These are phyloP conservation scores for Elgonia sp. DNA, from an alignment of 2,888 invertebrate species.

Conservation along the genomic window DNA sequence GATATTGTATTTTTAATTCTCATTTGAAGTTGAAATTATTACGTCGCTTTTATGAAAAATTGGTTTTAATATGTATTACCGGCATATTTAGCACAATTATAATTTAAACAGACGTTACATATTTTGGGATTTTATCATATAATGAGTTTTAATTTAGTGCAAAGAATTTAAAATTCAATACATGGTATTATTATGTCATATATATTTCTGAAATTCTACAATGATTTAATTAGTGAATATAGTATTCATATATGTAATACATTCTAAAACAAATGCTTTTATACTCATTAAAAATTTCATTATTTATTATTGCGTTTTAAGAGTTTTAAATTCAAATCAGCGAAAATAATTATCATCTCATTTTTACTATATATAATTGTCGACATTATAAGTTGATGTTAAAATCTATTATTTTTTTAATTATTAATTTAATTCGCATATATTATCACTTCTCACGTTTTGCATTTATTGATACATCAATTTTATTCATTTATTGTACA, in stretches of 20 bases:
- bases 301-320: too few species aligned
- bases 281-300: too few species aligned
- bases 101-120: conserved; percentile 26
- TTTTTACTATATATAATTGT: too few species aligned
- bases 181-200: conserved; percentile 9
- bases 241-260: neutral
- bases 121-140: conserved; percentile 32
- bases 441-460: too few species aligned
- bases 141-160: conserved; percentile 37
- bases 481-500: too few species aligned
- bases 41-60: conserved; percentile 35
- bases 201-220: conserved; percentile 15
- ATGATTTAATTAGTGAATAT: conserved; percentile 12
- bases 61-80: conserved; percentile 36
- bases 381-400: too few species aligned
- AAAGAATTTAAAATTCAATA: conserved; percentile 22
- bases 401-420: too few species aligned
- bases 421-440: too few species aligned
- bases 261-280: too few species aligned
- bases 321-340: too few species aligned
- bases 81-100: conserved; percentile 22
- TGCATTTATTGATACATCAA: too few species aligned
- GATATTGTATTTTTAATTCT: conserved; percentile 28
- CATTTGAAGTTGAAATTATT: conserved; percentile 29
- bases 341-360: too few species aligned